These are phyloP conservation scores for Ascidia mentula DNA, from an alignment of 23 tunicate genomes.

Conservation along the genomic window DNA sequence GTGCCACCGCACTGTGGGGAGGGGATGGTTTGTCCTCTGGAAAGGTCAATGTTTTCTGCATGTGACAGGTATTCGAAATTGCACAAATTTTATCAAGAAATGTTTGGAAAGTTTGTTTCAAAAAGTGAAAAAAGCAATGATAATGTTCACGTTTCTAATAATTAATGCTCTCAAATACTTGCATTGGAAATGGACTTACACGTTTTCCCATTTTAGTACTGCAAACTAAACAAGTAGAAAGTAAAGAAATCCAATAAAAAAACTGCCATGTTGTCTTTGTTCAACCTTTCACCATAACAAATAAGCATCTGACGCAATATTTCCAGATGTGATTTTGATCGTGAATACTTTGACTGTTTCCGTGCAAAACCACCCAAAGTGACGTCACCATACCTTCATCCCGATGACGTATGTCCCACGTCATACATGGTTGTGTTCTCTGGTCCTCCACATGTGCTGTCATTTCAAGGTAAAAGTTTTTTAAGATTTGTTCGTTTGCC, in stretches of 20 bases:
- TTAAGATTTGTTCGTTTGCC: neutral
- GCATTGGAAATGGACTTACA: too few relatives aligned
- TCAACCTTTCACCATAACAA: too few relatives aligned
- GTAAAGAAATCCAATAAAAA: too few relatives aligned
- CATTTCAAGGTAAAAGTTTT: constrained; percentile 54
- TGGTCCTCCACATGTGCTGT: constrained; percentile 53
- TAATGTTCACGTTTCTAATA: neutral
- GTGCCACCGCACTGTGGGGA: constrained; percentile 51
- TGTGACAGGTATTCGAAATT: constrained; percentile 94
- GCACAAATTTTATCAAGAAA: too few relatives aligned
- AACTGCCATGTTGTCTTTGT: too few relatives aligned
- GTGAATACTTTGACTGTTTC: constrained; percentile 64
- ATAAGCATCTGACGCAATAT: too few relatives aligned
- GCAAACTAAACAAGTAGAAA: too few relatives aligned
- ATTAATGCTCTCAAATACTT: neutral
- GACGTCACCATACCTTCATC: neutral
- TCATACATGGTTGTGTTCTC: constrained; percentile 53
- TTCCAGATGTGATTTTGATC: constrained; percentile 82
- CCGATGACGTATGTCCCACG: constrained; percentile 55
- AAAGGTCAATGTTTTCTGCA: constrained; percentile 47
- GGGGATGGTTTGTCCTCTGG: constrained; percentile 68
- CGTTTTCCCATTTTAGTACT: too few relatives aligned
- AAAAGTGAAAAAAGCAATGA: too few relatives aligned
- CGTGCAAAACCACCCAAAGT: constrained; percentile 7
- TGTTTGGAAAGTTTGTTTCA: too few relatives aligned